Conservation (phyloP, 2,113 vertebrate genomes). For the Jacana jacana region DNA sequence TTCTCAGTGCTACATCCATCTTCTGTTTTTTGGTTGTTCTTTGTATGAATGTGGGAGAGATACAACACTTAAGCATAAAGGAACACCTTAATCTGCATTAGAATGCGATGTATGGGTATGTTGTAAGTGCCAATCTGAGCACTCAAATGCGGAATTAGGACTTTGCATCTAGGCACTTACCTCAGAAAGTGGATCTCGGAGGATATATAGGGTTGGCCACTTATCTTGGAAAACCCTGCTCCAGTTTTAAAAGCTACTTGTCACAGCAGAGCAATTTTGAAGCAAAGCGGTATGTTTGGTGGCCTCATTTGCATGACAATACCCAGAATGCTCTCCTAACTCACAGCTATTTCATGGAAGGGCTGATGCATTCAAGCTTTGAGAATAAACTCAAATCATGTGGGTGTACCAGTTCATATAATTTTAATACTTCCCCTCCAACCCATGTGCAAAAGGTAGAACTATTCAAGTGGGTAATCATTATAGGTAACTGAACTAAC, state of each 20-base stretch:
- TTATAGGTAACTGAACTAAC: neutral
- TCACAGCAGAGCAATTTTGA: slow-evolving; percentile 55
- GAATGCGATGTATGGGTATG: neutral
- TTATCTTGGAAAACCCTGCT: slow-evolving; percentile 42
- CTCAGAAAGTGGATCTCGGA: slow-evolving; percentile 38
- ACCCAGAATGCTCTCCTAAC: slow-evolving; percentile 48
- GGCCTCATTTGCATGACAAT: slow-evolving; percentile 71
- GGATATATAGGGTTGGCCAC: slow-evolving; percentile 3
- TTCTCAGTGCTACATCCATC: neutral
- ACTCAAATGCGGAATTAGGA: slow-evolving; percentile 25
- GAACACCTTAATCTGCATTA: slow-evolving; percentile 17
- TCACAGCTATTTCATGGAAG: slow-evolving; percentile 58
- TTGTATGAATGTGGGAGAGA: neutral
- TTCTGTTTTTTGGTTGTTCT: neutral
- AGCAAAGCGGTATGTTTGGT: slow-evolving; percentile 58
- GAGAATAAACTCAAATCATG: slow-evolving; percentile 35
- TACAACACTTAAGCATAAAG: neutral
- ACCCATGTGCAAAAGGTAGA: neutral
- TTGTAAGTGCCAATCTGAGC: slow-evolving; percentile 9
- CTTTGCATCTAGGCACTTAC: neutral
- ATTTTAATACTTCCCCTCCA: neutral
- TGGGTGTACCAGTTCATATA: neutral
- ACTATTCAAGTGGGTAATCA: neutral
- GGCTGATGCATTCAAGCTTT: slow-evolving; percentile 34
- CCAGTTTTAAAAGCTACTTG: slow-evolving; percentile 64